Conservation (phyloP, 2,113 vertebrate genomes). For the Siniperca knerii region DNA sequence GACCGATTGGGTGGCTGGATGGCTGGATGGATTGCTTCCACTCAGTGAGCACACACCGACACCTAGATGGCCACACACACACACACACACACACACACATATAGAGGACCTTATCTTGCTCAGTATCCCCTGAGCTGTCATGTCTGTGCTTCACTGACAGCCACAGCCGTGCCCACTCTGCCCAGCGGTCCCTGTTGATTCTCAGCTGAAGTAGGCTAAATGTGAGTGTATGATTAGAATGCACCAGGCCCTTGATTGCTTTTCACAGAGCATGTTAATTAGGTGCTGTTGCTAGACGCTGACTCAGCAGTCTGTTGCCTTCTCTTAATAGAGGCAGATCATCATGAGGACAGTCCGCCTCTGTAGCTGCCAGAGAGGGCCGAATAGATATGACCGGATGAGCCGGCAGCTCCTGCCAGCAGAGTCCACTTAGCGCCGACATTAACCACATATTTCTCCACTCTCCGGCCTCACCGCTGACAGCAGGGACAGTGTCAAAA, state of each 20-base stretch:
- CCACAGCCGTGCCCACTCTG: slow-evolving; percentile 23
- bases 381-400: slow-evolving; percentile 34
- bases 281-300: slow-evolving; percentile 38
- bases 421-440: slow-evolving; percentile 60
- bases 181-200: slow-evolving; percentile 38
- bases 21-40: slow-evolving; percentile 52
- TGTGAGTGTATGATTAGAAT: slow-evolving; percentile 46
- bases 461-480: slow-evolving; percentile 26
- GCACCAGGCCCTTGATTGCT: slow-evolving; percentile 54
- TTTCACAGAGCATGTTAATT: slow-evolving; percentile 68
- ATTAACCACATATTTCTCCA: slow-evolving; percentile 53
- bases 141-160: slow-evolving; percentile 43
- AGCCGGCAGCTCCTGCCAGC: slow-evolving; percentile 57
- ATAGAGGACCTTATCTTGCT: slow-evolving; percentile 38
- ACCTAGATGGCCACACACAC: background rate
- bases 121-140: slow-evolving; percentile 52
- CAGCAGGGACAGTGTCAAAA: slow-evolving; percentile 61
- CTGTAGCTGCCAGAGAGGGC: slow-evolving; percentile 43
- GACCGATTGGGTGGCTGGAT: slow-evolving; percentile 36
- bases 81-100: slow-evolving; percentile 9
- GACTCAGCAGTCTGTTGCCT: slow-evolving; percentile 56
- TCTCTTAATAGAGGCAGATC: slow-evolving; percentile 47
- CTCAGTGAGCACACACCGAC: slow-evolving; percentile 30
- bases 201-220: slow-evolving; percentile 35
- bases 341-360: slow-evolving; percentile 46